These are phyloP conservation scores for Tychaedon coryphoeus DNA, from an alignment of 2,113 vertebrate species.

Conservation along the genomic window DNA sequence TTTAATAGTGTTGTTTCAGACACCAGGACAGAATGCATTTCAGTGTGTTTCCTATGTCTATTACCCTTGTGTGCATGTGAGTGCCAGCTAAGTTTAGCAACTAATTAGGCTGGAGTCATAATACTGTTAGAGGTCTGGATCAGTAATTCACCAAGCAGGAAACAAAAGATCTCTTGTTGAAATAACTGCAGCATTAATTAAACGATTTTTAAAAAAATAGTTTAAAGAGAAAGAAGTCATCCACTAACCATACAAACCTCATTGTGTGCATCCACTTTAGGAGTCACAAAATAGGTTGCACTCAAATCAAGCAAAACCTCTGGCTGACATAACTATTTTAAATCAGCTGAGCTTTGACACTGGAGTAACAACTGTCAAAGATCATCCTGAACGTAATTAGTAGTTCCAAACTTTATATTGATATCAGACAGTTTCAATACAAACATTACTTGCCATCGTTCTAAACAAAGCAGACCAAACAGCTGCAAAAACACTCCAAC, in stretches of 20 bases:
- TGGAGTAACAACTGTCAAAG: background rate
- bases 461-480: background rate
- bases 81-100: constrained; percentile 54
- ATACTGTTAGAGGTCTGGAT: constrained; percentile 34
- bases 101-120: constrained; percentile 51
- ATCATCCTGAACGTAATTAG: background rate
- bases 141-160: constrained; percentile 28
- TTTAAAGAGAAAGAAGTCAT: constrained; percentile 10
- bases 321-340: background rate
- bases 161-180: constrained; percentile 56
- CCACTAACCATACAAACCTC: background rate
- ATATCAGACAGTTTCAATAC: background rate
- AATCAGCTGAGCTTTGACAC: background rate
- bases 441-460: background rate
- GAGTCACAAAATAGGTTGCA: background rate
- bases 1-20: background rate
- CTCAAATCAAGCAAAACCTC: background rate
- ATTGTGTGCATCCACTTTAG: background rate
- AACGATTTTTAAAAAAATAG: background rate
- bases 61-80: background rate
- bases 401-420: background rate
- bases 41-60: constrained; percentile 5
- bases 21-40: background rate
- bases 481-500: background rate
- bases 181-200: constrained; percentile 8